Evolutionary conservation across 35 echinoderm and acorn worm genomes (phyloP).

Genomic region (Apostichopus japonicus): DNA sequence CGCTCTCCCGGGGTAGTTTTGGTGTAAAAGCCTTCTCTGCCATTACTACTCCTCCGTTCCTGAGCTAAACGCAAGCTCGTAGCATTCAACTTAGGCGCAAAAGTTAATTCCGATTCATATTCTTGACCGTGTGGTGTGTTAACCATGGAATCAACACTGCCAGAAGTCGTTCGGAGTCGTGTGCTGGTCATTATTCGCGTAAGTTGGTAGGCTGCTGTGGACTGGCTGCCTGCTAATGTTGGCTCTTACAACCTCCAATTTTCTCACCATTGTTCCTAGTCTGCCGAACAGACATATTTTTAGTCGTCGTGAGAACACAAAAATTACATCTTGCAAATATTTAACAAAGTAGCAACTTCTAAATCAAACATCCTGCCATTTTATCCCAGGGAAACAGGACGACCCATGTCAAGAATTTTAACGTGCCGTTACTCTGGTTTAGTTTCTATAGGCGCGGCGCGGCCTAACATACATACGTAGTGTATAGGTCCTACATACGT

Average conservation of each 20-base stretch:
- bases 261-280: neutral
- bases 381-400: neutral
- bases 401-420: too few species aligned
- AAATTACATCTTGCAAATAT: neutral
- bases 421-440: too few species aligned
- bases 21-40: constrained; percentile 45
- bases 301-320: neutral
- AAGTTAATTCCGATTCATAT: constrained; percentile 86
- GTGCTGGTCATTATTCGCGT: constrained; percentile 16
- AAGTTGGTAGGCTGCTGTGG: neutral
- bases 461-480: too few species aligned
- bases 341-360: neutral
- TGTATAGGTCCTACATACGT: too few species aligned
- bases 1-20: constrained; percentile 23
- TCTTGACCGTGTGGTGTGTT: neutral
- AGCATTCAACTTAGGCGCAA: constrained; percentile 82
- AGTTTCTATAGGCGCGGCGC: too few species aligned
- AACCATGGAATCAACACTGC: constrained; percentile 6
- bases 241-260: neutral
- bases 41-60: constrained; percentile 43
- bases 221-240: neutral
- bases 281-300: neutral
- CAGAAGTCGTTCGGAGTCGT: constrained; percentile 1
- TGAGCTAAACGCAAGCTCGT: constrained; percentile 80
- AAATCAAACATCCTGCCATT: neutral